Evolutionary conservation across 2,113 vertebrate species (phyloP).

Genomic region (Ictalurus furcatus): DNA sequence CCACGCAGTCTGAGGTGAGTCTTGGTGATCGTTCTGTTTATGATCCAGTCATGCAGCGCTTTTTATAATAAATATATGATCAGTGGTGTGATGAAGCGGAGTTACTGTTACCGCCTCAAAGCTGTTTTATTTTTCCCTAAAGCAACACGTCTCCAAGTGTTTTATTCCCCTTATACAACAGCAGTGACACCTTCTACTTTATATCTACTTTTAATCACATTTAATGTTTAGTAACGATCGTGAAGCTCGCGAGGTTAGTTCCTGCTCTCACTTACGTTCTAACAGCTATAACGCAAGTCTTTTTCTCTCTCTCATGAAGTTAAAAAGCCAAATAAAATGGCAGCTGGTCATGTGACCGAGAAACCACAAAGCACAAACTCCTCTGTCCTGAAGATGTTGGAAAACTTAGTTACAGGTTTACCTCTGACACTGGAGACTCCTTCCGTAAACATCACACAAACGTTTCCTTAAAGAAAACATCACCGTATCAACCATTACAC

Average conservation of each 20-base stretch:
- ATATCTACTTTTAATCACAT: neutral
- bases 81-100: neutral
- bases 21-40: neutral
- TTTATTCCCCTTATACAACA: neutral
- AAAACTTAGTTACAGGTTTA: neutral
- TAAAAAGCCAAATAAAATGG: neutral
- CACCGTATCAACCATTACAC: neutral
- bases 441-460: neutral
- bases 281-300: neutral
- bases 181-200: neutral
- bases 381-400: neutral
- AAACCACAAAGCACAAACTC: neutral
- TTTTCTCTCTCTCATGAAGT: neutral
- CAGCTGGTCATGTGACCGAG: neutral
- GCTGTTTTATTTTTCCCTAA: neutral
- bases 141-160: neutral
- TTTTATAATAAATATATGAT: neutral
- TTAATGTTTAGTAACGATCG: neutral
- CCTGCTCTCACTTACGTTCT: neutral
- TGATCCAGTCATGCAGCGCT: neutral
- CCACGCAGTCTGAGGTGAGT: constrained; percentile 77
- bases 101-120: neutral
- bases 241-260: neutral
- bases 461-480: too few relatives aligned
- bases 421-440: neutral